Percentiles rank a stretch among this genome's conserved stretches.
Evolutionary conservation across 2,888 invertebrate genomes (phyloP).

Genomic region (Troilus luridus): DNA sequence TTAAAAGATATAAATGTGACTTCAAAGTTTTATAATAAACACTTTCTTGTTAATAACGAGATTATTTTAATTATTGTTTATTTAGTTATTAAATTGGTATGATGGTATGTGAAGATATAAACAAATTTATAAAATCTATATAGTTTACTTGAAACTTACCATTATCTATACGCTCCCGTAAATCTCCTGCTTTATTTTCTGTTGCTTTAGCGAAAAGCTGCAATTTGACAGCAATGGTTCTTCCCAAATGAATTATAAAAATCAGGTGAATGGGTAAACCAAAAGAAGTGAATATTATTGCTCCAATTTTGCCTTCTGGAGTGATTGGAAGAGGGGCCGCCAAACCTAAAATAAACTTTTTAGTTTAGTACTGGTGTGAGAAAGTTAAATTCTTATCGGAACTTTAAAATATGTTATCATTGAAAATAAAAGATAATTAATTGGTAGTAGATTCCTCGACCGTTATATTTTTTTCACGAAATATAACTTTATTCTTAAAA

Average conservation of each 20-base stretch:
- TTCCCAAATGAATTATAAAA: slow-evolving; percentile 73
- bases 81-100: background rate
- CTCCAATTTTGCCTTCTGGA: slow-evolving; percentile 74
- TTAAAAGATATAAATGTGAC: too few relatives aligned
- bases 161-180: slow-evolving; percentile 61
- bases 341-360: slow-evolving; percentile 73
- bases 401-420: background rate
- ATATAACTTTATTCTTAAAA: too few relatives aligned
- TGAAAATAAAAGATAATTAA: too few relatives aligned
- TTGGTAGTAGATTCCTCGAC: too few relatives aligned
- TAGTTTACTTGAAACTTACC: slow-evolving; percentile 56
- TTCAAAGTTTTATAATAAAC: background rate
- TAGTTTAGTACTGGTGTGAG: background rate
- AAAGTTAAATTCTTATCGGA: background rate
- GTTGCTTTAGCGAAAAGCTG: slow-evolving; percentile 69
- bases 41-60: background rate
- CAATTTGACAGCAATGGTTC: slow-evolving; percentile 70
- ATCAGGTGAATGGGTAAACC: slow-evolving; percentile 80
- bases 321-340: slow-evolving; percentile 82
- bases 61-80: background rate
- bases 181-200: slow-evolving; percentile 65
- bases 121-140: background rate
- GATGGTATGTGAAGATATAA: too few relatives aligned
- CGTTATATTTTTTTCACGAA: too few relatives aligned
- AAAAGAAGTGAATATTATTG: slow-evolving; percentile 76